Base-by-base conservation (phyloP, 92 coral and sea anemone genomes). In the Desmophyllum pertusum region DNA sequence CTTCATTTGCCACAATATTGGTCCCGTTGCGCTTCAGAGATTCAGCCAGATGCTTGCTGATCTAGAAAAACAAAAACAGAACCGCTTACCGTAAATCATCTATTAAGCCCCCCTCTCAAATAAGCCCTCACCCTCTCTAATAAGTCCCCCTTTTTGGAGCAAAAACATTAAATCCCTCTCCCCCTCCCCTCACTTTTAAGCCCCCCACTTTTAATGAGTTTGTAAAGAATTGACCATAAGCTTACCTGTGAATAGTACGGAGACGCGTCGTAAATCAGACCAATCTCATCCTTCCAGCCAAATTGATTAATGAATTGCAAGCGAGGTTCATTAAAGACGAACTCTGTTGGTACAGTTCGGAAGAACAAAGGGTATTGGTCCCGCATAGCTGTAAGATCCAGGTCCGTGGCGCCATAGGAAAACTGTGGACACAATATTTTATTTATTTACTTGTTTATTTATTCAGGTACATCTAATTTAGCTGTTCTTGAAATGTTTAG, bases 321-420 rank as follows among this genome's bases (percentile, higher is more conserved):
- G 10, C 95, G 83, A 27, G 94, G 83, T 23, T 90, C 94, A 79
- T 92, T 92, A 70, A 92, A 94, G 17, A 90, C 80, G 61, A 88
- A 83, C 79, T 76, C 79, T 27, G 94, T 86, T 37, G 93, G 85
- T n/a, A 85, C 83, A 66, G 98, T 90, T 21, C 99, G 93, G 51
- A 90, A 97, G 82, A 94, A 97, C 73, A 93, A 88, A 0, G 99
- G 98, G 57, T 90, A 97, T 3, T 80, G 53, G 29, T 83, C 62
- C 55, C 93, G 88, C 42, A 91, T 39, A 41, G 86, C 84, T 68
- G 99, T 84, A 36, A 97, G 78, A n/a, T 89, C 90, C 30, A 94
- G 91, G 75, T 93, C 93, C 0, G 91, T 88, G 23, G 99, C 95
- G 6, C 95, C 96, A 53, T 95, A 89, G 1, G 99, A 94, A 78